These are phyloP conservation scores for Trypoxylon attenuatum DNA, from an alignment of 2,888 invertebrate genomes.

Conservation along the genomic window DNA sequence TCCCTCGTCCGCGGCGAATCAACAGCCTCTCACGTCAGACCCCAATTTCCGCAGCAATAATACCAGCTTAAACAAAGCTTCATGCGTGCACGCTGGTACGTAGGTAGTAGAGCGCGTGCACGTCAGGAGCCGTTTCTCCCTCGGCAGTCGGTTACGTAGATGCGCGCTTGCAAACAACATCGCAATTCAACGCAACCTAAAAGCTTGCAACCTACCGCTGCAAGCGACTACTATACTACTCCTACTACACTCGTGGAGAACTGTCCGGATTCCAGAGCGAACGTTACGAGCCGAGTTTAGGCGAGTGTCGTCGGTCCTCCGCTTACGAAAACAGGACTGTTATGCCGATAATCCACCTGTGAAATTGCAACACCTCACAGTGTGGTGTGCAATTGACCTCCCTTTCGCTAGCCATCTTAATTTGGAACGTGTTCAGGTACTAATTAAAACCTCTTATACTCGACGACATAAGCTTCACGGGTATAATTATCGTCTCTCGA, in stretches of 20 bases:
- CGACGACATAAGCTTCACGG: too few species aligned
- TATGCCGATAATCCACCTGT: constrained; percentile 24
- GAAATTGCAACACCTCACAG: constrained; percentile 17
- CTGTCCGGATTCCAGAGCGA: constrained; percentile 8
- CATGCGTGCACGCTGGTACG: constrained; percentile 21
- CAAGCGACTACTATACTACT: neutral
- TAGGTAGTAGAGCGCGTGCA: constrained; percentile 1
- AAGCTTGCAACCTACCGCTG: constrained; percentile 6
- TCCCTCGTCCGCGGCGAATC: constrained; percentile 23
- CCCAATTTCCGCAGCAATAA: constrained; percentile 45
- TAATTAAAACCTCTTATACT: too few species aligned
- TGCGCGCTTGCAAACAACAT: constrained; percentile 30
- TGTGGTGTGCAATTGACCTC: too few species aligned
- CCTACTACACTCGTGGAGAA: neutral
- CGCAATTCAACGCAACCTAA: constrained; percentile 19
- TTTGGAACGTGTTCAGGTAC: too few species aligned
- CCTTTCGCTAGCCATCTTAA: too few species aligned
- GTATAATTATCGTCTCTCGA: too few species aligned
- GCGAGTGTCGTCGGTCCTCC: constrained; percentile 9
- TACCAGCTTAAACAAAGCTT: constrained; percentile 44
- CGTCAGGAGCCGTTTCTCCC: constrained; percentile 20
- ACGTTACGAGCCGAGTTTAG: constrained; percentile 24
- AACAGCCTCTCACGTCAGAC: constrained; percentile 34
- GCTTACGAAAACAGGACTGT: constrained; percentile 20
- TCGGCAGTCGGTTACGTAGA: constrained; percentile 19